phyloP scores from a whole-genome alignment of 2,888 invertebrate species.

The Drosophila yooni region DNA sequence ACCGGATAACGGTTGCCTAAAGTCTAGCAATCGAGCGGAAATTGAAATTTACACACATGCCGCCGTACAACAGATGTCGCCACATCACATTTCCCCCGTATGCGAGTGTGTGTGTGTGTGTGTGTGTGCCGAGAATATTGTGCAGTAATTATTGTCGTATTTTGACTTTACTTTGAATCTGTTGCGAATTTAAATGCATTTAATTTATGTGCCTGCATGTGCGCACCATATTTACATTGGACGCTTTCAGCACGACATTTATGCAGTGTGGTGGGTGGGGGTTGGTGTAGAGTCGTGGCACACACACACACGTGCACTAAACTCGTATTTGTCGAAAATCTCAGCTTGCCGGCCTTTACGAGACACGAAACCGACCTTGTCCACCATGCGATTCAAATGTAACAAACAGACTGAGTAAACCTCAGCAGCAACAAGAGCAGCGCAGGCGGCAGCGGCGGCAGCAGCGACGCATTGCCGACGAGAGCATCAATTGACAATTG shows the following conservation, averaged over 20 bases:
- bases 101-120: constrained; percentile 3
- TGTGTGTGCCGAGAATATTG: constrained; percentile 15
- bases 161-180: constrained; percentile 66
- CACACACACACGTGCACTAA: constrained; percentile 46
- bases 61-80: constrained; percentile 65
- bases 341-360: constrained; percentile 55
- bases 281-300: background rate
- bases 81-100: constrained; percentile 12
- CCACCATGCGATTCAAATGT: constrained; percentile 67
- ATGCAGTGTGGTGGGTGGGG: background rate
- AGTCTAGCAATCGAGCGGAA: constrained; percentile 53
- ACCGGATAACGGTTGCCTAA: constrained; percentile 41
- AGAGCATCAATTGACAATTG: constrained; percentile 44
- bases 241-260: constrained; percentile 50
- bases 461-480: constrained; percentile 20
- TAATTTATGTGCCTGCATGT: constrained; percentile 69
- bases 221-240: constrained; percentile 64
- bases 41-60: constrained; percentile 57
- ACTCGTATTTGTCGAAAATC: constrained; percentile 55
- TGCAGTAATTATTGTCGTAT: constrained; percentile 58
- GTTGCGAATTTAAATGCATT: constrained; percentile 69
- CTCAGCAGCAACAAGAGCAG: constrained; percentile 27
- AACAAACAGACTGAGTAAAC: constrained; percentile 70
- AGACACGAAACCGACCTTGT: constrained; percentile 61
- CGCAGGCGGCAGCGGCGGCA: constrained; percentile 25